Evolutionary conservation across 2,888 invertebrate species (phyloP).

Genomic region (Bhutanitis thaidina): DNA sequence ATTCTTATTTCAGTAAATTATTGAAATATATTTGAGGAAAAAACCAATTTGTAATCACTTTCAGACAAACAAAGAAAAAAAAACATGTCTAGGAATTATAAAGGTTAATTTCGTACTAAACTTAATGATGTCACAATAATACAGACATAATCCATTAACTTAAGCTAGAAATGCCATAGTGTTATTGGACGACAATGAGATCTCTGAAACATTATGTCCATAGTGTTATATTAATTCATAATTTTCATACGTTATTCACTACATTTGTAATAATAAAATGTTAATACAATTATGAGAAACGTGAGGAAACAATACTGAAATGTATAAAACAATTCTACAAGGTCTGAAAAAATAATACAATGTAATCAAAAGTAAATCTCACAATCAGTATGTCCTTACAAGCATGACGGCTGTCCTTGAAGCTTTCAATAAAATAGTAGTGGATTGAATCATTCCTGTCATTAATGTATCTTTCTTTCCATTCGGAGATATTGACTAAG

Average conservation of each 20-base stretch:
- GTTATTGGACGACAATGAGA: conserved; percentile 79
- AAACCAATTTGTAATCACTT: conserved; percentile 58
- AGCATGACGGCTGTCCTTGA: too few species aligned
- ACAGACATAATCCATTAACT: conserved; percentile 55
- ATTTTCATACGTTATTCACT: conserved; percentile 58
- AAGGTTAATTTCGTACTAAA: conserved; percentile 43
- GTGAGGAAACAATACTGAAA: conserved; percentile 53
- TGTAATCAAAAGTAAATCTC: too few species aligned
- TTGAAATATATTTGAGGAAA: conserved; percentile 57
- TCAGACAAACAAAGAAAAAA: conserved; percentile 47
- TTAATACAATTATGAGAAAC: conserved; percentile 52
- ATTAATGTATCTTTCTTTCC: too few species aligned
- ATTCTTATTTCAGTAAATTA: conserved; percentile 76
- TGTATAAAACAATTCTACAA: too few species aligned
- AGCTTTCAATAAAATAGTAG: too few species aligned
- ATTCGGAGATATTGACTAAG: too few species aligned
- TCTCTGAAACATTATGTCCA: conserved; percentile 72
- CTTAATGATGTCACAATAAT: conserved; percentile 41
- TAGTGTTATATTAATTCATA: conserved; percentile 57
- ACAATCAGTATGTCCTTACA: too few species aligned
- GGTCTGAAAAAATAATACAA: too few species aligned
- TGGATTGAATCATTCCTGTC: too few species aligned
- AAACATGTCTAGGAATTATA: conserved; percentile 40
- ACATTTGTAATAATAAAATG: conserved; percentile 57
- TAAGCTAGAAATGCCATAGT: conserved; percentile 78